These are phyloP conservation scores for Lepus oiostolus DNA, from an alignment of 2,797 vertebrate genomes.

Conservation along the genomic window DNA sequence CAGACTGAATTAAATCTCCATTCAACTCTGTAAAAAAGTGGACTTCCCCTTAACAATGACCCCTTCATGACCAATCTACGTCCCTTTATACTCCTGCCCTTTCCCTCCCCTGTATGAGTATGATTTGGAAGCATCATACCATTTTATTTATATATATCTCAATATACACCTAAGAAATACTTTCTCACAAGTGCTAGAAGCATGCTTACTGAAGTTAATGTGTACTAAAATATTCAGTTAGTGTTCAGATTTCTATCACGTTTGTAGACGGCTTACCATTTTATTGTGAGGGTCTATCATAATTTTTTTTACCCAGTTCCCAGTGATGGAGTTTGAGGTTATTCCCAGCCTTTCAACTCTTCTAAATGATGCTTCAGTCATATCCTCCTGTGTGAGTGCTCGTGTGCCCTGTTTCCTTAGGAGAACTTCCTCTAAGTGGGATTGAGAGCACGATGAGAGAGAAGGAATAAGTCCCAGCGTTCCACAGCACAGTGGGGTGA, in stretches of 20 bases:
- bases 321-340: not conserved
- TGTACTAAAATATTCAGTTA: not conserved
- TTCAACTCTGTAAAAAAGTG: not conserved
- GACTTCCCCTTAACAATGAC: not conserved
- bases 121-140: constrained; percentile 21
- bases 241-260: constrained; percentile 39
- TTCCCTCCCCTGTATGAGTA: not conserved
- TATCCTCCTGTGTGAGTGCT: not conserved
- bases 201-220: not conserved
- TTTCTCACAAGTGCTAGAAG: not conserved
- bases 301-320: constrained; percentile 24
- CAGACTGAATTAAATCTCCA: constrained; percentile 47
- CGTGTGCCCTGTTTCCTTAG: constrained; percentile 8
- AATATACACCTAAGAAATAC: constrained; percentile 29
- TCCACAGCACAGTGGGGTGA: too few relatives aligned
- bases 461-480: too few relatives aligned
- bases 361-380: not conserved
- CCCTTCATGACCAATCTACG: not conserved
- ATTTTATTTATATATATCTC: constrained; percentile 59
- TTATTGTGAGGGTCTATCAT: not conserved
- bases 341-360: constrained; percentile 33
- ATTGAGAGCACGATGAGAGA: not conserved
- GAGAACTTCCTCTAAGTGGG: constrained; percentile 29
- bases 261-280: constrained; percentile 55
- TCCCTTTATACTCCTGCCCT: not conserved